phyloP scores from a whole-genome alignment of 37 sponge, comb jelly and placozoan genomes.

The Diacarnus erythraeanus region DNA sequence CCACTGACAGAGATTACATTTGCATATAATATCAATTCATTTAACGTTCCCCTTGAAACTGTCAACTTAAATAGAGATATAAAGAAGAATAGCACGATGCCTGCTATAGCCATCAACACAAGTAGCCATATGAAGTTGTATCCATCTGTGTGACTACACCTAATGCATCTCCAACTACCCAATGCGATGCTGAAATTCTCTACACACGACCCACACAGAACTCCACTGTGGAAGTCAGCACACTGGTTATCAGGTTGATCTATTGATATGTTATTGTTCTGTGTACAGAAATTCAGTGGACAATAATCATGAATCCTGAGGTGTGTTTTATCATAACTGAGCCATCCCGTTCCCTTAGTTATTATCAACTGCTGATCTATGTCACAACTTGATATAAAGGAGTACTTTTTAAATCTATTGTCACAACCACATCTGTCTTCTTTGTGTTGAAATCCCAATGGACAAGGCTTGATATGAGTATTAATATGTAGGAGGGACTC shows the following conservation, averaged over 20 bases:
- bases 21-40: conserved; percentile 21
- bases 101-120: not conserved
- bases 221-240: not conserved
- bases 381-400: no score
- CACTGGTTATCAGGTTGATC: conserved; percentile 7
- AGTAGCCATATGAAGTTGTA: not conserved
- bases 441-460: no score
- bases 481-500: no score
- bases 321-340: no score
- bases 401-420: not conserved
- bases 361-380: no score
- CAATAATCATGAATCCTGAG: no score
- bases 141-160: not conserved
- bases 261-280: no score
- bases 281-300: not conserved
- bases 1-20: not conserved
- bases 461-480: no score
- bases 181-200: not conserved
- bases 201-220: conserved; percentile 3
- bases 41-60: not conserved
- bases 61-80: not conserved
- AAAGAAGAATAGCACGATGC: not conserved
- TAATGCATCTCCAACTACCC: not conserved
- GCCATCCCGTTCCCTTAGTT: no score
- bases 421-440: not conserved